Evolutionary conservation across 2,797 vertebrate species (phyloP).

Genomic region (Chelmon rostratus): DNA sequence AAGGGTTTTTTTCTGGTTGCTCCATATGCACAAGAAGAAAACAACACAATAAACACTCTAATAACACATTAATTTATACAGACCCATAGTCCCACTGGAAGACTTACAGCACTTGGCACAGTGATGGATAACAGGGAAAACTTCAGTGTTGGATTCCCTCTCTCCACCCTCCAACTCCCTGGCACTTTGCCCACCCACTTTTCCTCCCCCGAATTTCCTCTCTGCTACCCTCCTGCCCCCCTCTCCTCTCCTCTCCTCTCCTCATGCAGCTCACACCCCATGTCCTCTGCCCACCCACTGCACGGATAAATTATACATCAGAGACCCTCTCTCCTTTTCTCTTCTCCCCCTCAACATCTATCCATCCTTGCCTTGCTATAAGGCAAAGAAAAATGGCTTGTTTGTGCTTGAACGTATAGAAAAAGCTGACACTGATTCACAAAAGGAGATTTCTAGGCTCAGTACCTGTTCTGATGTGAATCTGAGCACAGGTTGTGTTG

Average conservation of each 20-base stretch:
- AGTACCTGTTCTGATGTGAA: constrained; percentile 24
- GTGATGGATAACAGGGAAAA: constrained; percentile 57
- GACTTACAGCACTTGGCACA: constrained; percentile 37
- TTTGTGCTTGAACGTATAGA: constrained; percentile 12
- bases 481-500: constrained; percentile 54
- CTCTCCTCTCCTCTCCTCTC: constrained; percentile 20
- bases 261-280: constrained; percentile 53
- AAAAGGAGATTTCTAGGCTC: constrained; percentile 13
- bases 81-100: constrained; percentile 16
- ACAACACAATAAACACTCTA: neutral
- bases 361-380: constrained; percentile 20
- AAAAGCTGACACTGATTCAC: constrained; percentile 17
- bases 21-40: constrained; percentile 22
- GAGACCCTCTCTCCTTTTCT: constrained; percentile 62
- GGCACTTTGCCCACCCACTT: constrained; percentile 45
- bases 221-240: constrained; percentile 14
- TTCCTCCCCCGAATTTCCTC: constrained; percentile 52
- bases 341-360: constrained; percentile 35
- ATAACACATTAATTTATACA: constrained; percentile 5
- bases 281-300: constrained; percentile 64
- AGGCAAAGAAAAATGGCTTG: constrained; percentile 28
- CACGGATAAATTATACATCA: constrained; percentile 81
- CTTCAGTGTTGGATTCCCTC: constrained; percentile 46
- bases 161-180: constrained; percentile 28
- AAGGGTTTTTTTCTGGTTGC: neutral